A percentile compares a stretch with the other conserved stretches of the same genome.
These are phyloP conservation scores for Athene noctua DNA, from an alignment of 2,113 vertebrate genomes.

Conservation along the genomic window DNA sequence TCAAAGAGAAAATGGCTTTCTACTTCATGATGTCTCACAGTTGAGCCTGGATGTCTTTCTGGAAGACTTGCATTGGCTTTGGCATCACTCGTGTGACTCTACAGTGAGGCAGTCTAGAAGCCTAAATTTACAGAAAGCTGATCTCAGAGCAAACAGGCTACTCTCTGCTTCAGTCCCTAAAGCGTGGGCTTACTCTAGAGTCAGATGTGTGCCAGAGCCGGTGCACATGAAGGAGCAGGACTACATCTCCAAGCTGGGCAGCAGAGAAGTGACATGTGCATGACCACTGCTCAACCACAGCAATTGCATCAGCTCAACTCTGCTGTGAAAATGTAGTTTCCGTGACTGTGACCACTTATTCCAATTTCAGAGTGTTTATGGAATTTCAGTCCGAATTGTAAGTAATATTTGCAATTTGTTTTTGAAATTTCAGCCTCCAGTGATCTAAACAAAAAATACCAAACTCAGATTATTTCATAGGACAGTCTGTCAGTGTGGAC, in stretches of 20 bases:
- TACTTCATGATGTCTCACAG: neutral
- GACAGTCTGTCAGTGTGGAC: neutral
- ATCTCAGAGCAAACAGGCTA: neutral
- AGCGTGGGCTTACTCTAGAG: neutral
- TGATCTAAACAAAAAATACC: neutral
- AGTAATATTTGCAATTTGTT: neutral
- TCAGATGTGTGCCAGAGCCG: neutral
- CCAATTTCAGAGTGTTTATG: neutral
- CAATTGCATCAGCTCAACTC: neutral
- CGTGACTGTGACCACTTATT: neutral
- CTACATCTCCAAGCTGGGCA: neutral
- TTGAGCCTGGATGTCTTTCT: neutral
- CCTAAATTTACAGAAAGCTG: neutral
- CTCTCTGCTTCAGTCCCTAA: neutral
- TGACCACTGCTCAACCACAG: neutral
- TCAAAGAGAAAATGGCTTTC: neutral
- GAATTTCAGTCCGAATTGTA: neutral
- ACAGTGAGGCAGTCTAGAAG: neutral
- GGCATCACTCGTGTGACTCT: neutral
- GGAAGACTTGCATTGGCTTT: neutral
- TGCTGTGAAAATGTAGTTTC: neutral
- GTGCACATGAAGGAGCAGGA: neutral
- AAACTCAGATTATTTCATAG: neutral
- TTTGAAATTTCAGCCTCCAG: neutral
- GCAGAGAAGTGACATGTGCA: rapidly evolving